Percentiles rank a stretch among this genome's conserved stretches.
Evolutionary conservation across 2,797 vertebrate species (phyloP).

Genomic region (Mus minutoides): DNA sequence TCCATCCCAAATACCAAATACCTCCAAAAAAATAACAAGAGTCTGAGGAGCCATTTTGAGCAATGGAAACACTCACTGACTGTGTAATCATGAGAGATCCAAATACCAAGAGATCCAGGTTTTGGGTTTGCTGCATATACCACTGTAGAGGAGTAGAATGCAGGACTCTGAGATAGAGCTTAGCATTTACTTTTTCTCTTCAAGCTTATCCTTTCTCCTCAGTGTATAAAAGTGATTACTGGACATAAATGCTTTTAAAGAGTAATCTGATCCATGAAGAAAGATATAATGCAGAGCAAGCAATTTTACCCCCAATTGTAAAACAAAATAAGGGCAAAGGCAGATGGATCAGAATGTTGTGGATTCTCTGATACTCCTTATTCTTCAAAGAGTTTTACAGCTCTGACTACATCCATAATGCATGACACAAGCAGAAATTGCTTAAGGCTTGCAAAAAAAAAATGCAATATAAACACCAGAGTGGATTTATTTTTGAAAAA

Average conservation of each 20-base stretch:
- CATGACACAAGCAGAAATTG: slow-evolving; percentile 45
- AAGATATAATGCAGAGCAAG: slow-evolving; percentile 41
- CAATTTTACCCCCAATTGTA: slow-evolving; percentile 15
- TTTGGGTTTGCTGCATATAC: not conserved
- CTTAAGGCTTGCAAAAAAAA: slow-evolving; percentile 5
- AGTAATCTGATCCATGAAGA: not conserved
- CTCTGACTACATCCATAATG: slow-evolving; percentile 3
- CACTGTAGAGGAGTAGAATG: not conserved
- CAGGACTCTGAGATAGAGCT: not conserved
- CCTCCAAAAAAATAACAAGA: not conserved
- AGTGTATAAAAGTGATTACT: slow-evolving; percentile 12
- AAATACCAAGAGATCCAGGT: not conserved
- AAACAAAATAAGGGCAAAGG: slow-evolving; percentile 38
- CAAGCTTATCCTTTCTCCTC: slow-evolving; percentile 15
- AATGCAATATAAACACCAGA: slow-evolving; percentile 20
- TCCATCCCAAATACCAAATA: not conserved
- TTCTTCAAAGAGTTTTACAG: slow-evolving; percentile 27
- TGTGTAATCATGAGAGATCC: not conserved
- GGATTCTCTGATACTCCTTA: slow-evolving; percentile 41
- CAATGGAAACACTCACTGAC: not conserved
- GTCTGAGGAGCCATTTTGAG: not conserved
- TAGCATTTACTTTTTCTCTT: slow-evolving; percentile 24
- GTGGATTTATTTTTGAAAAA: slow-evolving; percentile 40
- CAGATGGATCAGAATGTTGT: slow-evolving; percentile 49
- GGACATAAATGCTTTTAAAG: not conserved